Conservation (phyloP, 2,113 vertebrate species). For the Typhlomys cinereus region DNA sequence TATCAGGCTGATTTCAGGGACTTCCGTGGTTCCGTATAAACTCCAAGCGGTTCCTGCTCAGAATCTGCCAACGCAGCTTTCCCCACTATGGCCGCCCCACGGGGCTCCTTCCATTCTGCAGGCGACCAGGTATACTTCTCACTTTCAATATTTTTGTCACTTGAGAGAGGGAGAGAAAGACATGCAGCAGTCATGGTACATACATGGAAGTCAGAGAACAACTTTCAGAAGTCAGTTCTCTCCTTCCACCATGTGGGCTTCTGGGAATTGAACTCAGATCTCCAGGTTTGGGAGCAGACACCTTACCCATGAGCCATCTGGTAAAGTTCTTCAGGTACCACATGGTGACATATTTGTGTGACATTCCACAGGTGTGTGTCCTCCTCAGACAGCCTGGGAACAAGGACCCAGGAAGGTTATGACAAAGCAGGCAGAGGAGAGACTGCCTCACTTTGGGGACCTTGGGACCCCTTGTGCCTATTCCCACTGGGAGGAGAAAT, state of each 20-base stretch:
- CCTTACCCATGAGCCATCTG: too few species aligned
- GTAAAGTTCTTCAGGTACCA: too few species aligned
- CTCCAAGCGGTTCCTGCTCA: background rate
- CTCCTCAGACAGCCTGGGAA: accelerated
- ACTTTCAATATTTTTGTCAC: too few species aligned
- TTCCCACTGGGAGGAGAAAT: background rate
- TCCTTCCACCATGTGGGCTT: too few species aligned
- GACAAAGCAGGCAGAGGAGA: accelerated
- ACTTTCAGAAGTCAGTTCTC: too few species aligned
- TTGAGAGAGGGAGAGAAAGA: too few species aligned
- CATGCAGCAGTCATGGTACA: too few species aligned
- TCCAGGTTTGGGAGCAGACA: too few species aligned
- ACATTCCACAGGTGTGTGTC: accelerated
- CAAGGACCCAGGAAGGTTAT: accelerated
- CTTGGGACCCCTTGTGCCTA: accelerated
- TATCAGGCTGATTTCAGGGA: background rate
- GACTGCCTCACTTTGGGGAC: accelerated
- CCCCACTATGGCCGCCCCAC: accelerated
- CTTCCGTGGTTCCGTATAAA: background rate
- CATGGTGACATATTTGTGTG: accelerated
- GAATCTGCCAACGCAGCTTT: background rate
- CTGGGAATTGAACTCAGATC: too few species aligned
- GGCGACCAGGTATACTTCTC: accelerated
- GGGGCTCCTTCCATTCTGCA: accelerated
- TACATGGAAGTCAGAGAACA: too few species aligned